Evolutionary conservation across 1,140 invertebrate genomes (phyloP).

Genomic region (Aphaenogaster floridana): DNA sequence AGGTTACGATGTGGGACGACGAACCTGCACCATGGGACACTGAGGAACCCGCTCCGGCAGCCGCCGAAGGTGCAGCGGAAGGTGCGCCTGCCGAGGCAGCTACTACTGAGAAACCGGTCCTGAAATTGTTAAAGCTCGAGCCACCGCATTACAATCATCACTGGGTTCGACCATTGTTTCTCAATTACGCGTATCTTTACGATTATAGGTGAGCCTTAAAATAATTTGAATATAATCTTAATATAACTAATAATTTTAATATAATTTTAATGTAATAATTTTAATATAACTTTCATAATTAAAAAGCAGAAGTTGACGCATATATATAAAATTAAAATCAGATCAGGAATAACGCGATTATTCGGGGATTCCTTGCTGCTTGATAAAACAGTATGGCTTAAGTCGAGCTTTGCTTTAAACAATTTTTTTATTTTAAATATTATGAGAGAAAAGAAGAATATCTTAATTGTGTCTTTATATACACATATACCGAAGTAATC

Average conservation of each 20-base stretch:
- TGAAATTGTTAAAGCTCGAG: constrained; percentile 76
- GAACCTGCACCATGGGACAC: constrained; percentile 82
- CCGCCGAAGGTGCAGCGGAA: constrained; percentile 69
- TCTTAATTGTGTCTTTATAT: not conserved
- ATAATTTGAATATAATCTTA: too few relatives aligned
- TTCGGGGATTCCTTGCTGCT: not conserved
- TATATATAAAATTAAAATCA: not conserved
- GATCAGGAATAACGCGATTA: not conserved
- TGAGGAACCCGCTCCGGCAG: constrained; percentile 68
- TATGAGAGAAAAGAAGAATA: not conserved
- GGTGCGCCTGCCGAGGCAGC: constrained; percentile 66
- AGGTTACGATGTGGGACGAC: constrained; percentile 82
- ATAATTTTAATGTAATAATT: too few relatives aligned
- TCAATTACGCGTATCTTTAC: constrained; percentile 94
- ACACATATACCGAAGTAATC: not conserved
- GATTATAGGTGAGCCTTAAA: constrained; percentile 89
- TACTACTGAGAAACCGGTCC: constrained; percentile 33
- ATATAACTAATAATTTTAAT: too few relatives aligned
- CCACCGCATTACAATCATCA: constrained; percentile 89
- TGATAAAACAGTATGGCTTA: not conserved
- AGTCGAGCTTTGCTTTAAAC: not conserved
- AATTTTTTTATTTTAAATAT: not conserved
- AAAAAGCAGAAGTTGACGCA: not conserved
- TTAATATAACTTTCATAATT: not conserved
- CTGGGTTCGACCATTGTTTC: constrained; percentile 92